phyloP scores from a whole-genome alignment of 2,113 vertebrate species.

The Paramormyrops kingsleyae region DNA sequence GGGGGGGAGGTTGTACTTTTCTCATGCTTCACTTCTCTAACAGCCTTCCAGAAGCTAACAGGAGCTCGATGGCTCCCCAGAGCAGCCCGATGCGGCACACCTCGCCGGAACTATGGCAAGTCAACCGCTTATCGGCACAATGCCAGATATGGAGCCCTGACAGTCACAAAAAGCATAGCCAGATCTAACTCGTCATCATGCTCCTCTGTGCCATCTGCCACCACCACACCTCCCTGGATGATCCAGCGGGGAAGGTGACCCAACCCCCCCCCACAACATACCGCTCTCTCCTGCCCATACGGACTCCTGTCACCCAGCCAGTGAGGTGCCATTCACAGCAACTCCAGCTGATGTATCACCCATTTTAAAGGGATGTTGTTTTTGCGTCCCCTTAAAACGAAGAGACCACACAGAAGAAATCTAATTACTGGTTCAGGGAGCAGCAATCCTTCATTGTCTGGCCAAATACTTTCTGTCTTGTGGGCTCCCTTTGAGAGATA shows the following conservation, averaged over 20 bases:
- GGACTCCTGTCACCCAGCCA: not conserved
- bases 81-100: not conserved
- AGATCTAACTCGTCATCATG: not conserved
- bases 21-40: not conserved
- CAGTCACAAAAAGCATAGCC: not conserved
- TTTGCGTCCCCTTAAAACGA: not conserved
- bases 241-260: not conserved
- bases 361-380: constrained; percentile 7
- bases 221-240: not conserved
- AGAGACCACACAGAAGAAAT: not conserved
- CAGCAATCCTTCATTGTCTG: not conserved
- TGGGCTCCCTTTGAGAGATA: not conserved
- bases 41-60: not conserved
- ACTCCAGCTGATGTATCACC: not conserved
- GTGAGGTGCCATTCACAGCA: not conserved
- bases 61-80: not conserved
- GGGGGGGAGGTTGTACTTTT: not conserved
- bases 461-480: not conserved
- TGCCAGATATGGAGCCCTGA: not conserved
- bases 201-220: not conserved
- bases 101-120: not conserved
- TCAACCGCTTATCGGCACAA: not conserved
- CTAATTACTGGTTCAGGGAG: not conserved
- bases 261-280: not conserved
- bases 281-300: not conserved